Percentiles rank a stretch among this genome's conserved stretches.
phyloP scores from a whole-genome alignment of 2,888 invertebrate genomes.

The Abscondita cerata region DNA sequence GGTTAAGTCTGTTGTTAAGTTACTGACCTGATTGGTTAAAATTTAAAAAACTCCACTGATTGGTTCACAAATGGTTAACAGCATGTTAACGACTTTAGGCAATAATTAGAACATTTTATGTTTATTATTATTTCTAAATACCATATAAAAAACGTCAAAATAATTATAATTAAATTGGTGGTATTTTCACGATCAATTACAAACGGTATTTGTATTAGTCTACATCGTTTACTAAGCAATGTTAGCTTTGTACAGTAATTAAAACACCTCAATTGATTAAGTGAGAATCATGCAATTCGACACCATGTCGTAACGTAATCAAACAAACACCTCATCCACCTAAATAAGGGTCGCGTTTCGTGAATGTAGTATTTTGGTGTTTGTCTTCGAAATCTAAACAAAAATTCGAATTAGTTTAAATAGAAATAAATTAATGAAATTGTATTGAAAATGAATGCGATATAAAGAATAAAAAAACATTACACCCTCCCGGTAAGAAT shows the following conservation, averaged over 20 bases:
- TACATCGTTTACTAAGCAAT: slow-evolving; percentile 32
- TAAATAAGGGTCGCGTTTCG: slow-evolving; percentile 23
- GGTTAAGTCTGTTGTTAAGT: no score
- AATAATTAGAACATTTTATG: no score
- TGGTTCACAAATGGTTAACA: no score
- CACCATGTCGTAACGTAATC: slow-evolving; percentile 32
- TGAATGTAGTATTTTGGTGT: no score
- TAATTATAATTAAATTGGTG: background rate
- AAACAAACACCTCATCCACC: slow-evolving; percentile 37
- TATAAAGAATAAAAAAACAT: background rate
- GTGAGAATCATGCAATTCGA: slow-evolving; percentile 35
- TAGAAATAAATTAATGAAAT: no score
- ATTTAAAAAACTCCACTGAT: no score
- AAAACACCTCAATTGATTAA: slow-evolving; percentile 38
- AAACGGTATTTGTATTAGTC: slow-evolving; percentile 9
- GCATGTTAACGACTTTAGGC: no score
- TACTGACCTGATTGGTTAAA: no score
- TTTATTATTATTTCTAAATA: no score
- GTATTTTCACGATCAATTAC: slow-evolving; percentile 2
- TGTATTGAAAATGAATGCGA: slow-evolving; percentile 13
- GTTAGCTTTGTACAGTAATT: slow-evolving; percentile 38
- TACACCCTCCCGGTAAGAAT: slow-evolving; percentile 15
- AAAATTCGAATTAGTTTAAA: no score
- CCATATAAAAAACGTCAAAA: no score
- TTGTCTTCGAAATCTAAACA: no score